phyloP scores from a whole-genome alignment of 2,888 invertebrate genomes.

The Germaria angustata region DNA sequence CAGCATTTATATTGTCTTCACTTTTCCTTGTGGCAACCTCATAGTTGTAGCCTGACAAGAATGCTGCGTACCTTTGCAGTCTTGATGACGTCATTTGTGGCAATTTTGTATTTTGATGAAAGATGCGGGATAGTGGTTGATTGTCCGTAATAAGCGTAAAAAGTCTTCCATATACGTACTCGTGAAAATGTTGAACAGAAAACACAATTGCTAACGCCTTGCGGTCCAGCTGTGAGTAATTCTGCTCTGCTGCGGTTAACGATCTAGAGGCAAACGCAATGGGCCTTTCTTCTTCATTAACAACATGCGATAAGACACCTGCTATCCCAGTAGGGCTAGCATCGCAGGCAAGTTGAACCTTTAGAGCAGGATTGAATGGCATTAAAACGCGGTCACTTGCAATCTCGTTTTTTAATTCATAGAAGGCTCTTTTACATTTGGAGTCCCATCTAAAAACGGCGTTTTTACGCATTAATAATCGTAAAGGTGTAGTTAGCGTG shows the following conservation, averaged over 20 bases:
- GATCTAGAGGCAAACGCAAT: slow-evolving; percentile 54
- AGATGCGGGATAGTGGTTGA: slow-evolving; percentile 54
- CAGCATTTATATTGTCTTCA: slow-evolving; percentile 55
- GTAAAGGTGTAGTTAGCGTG: too few species aligned
- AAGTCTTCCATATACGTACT: slow-evolving; percentile 37
- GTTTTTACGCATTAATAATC: too few species aligned
- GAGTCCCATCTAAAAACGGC: too few species aligned
- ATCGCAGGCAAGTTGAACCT: too few species aligned
- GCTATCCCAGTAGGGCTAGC: too few species aligned
- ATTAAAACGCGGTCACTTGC: too few species aligned
- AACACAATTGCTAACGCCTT: slow-evolving; percentile 28
- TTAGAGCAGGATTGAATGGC: too few species aligned
- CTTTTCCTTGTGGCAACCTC: slow-evolving; percentile 37
- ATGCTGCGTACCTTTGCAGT: slow-evolving; percentile 58
- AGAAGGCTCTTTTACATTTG: too few species aligned
- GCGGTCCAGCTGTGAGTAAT: slow-evolving; percentile 38
- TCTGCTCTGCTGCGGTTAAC: slow-evolving; percentile 48
- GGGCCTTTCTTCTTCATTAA: too few species aligned
- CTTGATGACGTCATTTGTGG: slow-evolving; percentile 57
- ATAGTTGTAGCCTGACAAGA: slow-evolving; percentile 54
- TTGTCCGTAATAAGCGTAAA: slow-evolving; percentile 59
- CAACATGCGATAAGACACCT: too few species aligned
- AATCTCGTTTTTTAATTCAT: too few species aligned
- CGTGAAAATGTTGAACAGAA: slow-evolving; percentile 17
- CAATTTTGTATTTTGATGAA: slow-evolving; percentile 58